These are phyloP conservation scores for Bubo scandiacus DNA, from an alignment of 2,113 vertebrate species.

Conservation along the genomic window DNA sequence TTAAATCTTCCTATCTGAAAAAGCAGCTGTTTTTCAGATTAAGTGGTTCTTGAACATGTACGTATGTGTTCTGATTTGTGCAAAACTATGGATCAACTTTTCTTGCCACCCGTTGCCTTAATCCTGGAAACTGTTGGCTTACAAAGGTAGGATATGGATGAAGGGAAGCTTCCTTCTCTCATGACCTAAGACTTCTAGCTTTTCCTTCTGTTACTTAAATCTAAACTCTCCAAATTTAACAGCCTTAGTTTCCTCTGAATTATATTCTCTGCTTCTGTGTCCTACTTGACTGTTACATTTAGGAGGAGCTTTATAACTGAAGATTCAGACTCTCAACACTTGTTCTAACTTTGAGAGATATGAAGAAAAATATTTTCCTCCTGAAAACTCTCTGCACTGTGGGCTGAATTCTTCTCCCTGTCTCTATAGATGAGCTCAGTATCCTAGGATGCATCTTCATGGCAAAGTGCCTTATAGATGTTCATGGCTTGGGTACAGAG, in stretches of 20 bases:
- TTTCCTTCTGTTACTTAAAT: background rate
- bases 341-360: background rate
- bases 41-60: background rate
- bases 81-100: background rate
- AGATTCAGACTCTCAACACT: background rate
- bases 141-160: background rate
- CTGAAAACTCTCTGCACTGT: background rate
- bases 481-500: background rate
- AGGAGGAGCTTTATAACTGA: background rate
- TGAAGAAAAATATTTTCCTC: background rate
- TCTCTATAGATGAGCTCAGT: background rate
- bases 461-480: background rate
- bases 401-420: background rate
- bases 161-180: background rate
- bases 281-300: background rate
- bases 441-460: background rate
- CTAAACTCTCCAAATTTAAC: background rate
- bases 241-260: background rate
- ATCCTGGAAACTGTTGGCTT: background rate
- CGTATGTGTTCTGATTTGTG: fast-evolving
- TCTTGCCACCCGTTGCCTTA: background rate
- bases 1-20: background rate
- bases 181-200: background rate
- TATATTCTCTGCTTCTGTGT: background rate
- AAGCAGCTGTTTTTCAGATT: background rate